Conservation (phyloP, 2,888 invertebrate species). For the Agrochola lota region DNA sequence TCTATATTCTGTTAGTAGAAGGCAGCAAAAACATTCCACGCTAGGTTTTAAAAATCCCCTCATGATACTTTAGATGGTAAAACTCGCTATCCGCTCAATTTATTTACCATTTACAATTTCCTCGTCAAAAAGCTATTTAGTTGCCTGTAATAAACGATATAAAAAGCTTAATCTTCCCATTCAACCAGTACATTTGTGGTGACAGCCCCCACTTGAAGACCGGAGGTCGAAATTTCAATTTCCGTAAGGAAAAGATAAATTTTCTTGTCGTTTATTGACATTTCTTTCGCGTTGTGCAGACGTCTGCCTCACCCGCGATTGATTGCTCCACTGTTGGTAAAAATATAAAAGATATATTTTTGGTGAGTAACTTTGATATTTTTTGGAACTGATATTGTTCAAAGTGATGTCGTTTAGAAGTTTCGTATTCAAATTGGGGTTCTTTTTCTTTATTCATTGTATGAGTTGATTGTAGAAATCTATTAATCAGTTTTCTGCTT, state of each 20-base stretch:
- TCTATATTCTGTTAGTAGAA: background rate
- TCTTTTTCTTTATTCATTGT: background rate
- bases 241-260: conserved; percentile 83
- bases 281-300: conserved; percentile 72
- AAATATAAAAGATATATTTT: conserved; percentile 70
- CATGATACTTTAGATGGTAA: background rate
- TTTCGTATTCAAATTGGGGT: conserved; percentile 31
- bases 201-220: conserved; percentile 62
- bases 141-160: conserved; percentile 45
- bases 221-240: conserved; percentile 84
- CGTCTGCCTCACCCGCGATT: conserved; percentile 74
- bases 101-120: conserved; percentile 10
- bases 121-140: conserved; percentile 36
- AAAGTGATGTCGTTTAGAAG: conserved; percentile 27
- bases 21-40: background rate
- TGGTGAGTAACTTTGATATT: conserved; percentile 23
- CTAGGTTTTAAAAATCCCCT: background rate
- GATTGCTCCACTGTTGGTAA: conserved; percentile 74
- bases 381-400: conserved; percentile 30
- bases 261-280: conserved; percentile 80
- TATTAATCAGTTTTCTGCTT: background rate
- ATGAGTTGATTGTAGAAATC: conserved; percentile 5
- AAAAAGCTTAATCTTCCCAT: conserved; percentile 60
- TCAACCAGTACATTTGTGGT: conserved; percentile 57
- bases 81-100: background rate